Evolutionary conservation across 1,140 invertebrate species (phyloP).

Genomic region (Papilio polytes): DNA sequence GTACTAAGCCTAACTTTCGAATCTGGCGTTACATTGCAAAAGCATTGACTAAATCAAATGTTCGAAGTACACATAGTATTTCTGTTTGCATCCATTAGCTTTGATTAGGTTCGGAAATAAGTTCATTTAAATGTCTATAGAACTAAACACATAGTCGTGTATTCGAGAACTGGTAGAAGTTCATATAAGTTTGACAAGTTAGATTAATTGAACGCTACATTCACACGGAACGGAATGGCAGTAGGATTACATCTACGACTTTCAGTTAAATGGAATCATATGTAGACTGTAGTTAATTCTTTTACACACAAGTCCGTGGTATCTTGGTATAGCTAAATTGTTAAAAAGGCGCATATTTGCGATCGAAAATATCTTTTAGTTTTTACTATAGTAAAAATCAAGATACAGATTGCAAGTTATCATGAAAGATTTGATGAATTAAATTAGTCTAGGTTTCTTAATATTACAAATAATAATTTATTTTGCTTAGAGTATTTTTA

Average conservation of each 20-base stretch:
- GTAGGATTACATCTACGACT: slow-evolving; percentile 9
- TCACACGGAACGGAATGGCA: neutral
- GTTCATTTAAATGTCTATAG: slow-evolving; percentile 32
- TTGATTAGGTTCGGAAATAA: slow-evolving; percentile 28
- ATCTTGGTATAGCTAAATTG: no score
- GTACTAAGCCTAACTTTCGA: neutral
- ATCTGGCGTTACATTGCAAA: neutral
- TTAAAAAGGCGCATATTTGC: no score
- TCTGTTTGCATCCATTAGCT: neutral
- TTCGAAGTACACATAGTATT: neutral
- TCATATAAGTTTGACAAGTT: slow-evolving; percentile 35
- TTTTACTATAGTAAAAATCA: no score
- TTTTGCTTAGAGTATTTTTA: no score
- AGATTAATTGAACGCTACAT: slow-evolving; percentile 32
- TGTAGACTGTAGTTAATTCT: neutral
- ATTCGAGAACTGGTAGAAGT: slow-evolving; percentile 17
- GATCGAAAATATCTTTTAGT: no score
- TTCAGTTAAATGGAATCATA: neutral
- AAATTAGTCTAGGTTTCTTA: no score
- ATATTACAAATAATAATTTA: no score
- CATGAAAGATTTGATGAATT: no score
- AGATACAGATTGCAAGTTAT: no score
- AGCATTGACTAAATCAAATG: neutral
- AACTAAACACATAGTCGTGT: slow-evolving; percentile 10
- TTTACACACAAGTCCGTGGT: no score